These are phyloP conservation scores for Xestia c-nigrum DNA, from an alignment of 2,888 invertebrate genomes.

Conservation along the genomic window DNA sequence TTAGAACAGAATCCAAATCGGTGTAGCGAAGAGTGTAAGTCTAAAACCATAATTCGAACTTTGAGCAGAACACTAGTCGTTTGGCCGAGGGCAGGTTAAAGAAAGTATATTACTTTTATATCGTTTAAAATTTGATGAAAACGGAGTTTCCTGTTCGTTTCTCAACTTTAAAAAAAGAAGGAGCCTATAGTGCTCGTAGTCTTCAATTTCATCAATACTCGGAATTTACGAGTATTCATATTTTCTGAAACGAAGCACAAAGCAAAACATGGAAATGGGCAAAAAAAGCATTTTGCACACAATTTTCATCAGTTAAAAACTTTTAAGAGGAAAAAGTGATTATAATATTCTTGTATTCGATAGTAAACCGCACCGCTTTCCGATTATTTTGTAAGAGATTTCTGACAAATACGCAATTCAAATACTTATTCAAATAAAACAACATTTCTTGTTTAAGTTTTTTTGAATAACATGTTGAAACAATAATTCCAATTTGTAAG, in stretches of 20 bases:
- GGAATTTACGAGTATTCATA: not conserved
- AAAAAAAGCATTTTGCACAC: too few relatives aligned
- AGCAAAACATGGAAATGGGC: not conserved
- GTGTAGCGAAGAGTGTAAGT: not conserved
- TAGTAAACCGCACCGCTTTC: not conserved
- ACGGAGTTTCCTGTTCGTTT: constrained; percentile 12
- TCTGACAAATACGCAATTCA: constrained; percentile 5
- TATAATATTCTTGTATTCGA: not conserved
- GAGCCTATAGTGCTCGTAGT: not conserved
- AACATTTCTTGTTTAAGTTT: constrained; percentile 1
- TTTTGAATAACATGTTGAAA: constrained; percentile 25
- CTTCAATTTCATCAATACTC: not conserved
- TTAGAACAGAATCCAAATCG: not conserved
- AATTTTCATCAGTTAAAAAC: not conserved
- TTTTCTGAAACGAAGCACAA: not conserved
- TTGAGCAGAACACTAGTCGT: too few relatives aligned
- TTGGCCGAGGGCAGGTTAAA: not conserved
- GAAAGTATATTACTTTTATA: constrained; percentile 7
- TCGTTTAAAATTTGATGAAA: not conserved
- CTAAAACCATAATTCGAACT: not conserved
- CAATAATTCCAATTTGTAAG: constrained; percentile 38
- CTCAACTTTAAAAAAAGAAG: constrained; percentile 20
- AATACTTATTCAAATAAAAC: constrained; percentile 9
- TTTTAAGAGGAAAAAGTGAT: not conserved
- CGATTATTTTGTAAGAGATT: not conserved